phyloP scores from a whole-genome alignment of 1,140 invertebrate species.

The Cephus cinctus region DNA sequence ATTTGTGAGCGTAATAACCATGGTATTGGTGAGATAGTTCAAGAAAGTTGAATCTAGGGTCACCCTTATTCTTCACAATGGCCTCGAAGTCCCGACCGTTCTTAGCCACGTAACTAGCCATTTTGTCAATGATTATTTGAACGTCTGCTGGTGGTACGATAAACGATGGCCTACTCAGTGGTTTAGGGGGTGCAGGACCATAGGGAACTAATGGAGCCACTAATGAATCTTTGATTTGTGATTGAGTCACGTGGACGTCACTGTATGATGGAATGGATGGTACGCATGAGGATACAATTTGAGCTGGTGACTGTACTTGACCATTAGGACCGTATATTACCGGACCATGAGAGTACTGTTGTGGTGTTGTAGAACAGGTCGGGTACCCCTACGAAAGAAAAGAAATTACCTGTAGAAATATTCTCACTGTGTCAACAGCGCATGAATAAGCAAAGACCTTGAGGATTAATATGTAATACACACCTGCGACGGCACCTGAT shows the following conservation, averaged over 20 bases:
- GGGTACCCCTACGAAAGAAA: constrained; percentile 30
- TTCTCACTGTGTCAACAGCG: neutral
- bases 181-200: constrained; percentile 46
- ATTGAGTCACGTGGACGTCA: constrained; percentile 11
- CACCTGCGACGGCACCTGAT: constrained; percentile 28
- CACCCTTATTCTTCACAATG: constrained; percentile 82
- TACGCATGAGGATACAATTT: constrained; percentile 11
- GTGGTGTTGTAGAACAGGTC: constrained; percentile 38
- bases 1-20: constrained; percentile 71
- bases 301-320: constrained; percentile 31
- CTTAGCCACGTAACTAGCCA: constrained; percentile 92
- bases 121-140: constrained; percentile 90
- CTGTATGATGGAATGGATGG: constrained; percentile 7
- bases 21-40: constrained; percentile 72
- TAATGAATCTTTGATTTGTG: constrained; percentile 27
- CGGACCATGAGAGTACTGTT: constrained; percentile 51
- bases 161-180: constrained; percentile 53
- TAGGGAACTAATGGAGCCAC: constrained; percentile 49
- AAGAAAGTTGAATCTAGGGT: constrained; percentile 81
- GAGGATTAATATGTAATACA: neutral
- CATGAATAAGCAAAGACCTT: neutral
- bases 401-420: constrained; percentile 9
- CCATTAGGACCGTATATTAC: constrained; percentile 48
- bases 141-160: constrained; percentile 74
- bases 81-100: constrained; percentile 92